Conservation (phyloP, 2,113 vertebrate genomes). For the Rhinopomastus cyanomelas region DNA sequence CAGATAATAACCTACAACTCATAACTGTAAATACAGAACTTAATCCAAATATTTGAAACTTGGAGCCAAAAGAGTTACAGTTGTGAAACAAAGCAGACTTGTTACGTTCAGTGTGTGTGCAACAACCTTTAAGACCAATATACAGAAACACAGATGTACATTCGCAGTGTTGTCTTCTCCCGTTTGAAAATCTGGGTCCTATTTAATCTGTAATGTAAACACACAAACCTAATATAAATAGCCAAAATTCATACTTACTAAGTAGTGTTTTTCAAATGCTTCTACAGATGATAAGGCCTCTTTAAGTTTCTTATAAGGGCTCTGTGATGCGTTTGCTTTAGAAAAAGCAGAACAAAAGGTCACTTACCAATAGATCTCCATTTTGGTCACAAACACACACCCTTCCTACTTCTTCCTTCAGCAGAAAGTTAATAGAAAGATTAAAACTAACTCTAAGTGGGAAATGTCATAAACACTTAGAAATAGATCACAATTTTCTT, state of each 20-base stretch:
- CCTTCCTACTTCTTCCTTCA: not conserved
- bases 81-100: not conserved
- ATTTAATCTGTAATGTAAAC: not conserved
- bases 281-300: slow-evolving; percentile 96
- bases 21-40: not conserved
- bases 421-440: not conserved
- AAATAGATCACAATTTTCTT: not conserved
- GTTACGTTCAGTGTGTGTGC: not conserved
- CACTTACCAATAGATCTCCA: not conserved
- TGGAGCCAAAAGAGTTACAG: not conserved
- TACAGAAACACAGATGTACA: not conserved
- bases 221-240: not conserved
- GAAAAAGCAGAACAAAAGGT: not conserved
- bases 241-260: slow-evolving; percentile 78
- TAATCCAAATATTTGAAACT: not conserved
- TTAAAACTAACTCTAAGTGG: not conserved
- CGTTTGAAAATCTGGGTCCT: not conserved
- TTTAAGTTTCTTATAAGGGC: slow-evolving; percentile 96
- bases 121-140: not conserved
- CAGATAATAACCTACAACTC: not conserved
- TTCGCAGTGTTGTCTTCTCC: not conserved
- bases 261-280: slow-evolving; percentile 96
- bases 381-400: not conserved
- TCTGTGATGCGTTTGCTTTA: slow-evolving; percentile 90
- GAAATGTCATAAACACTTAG: not conserved